phyloP scores from a whole-genome alignment of 2,113 vertebrate genomes.

The Heliornis fulica region DNA sequence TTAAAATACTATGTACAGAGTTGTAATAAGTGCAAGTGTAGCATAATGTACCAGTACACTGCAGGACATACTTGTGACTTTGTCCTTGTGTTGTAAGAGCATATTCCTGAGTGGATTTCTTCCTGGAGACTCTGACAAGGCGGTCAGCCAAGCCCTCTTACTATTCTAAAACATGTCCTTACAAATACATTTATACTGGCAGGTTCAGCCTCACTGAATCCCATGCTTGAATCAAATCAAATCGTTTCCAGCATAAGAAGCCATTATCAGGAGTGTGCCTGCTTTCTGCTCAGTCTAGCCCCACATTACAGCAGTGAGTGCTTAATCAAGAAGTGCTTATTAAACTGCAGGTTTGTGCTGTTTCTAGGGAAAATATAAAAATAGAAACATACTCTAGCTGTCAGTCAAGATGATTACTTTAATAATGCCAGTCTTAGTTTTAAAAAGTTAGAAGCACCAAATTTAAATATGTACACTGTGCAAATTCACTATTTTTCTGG shows the following conservation, averaged over 20 bases:
- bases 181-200: slow-evolving; percentile 37
- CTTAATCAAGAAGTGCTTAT: slow-evolving; percentile 61
- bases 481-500: background rate
- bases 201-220: background rate
- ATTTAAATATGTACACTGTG: background rate
- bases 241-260: slow-evolving; percentile 16
- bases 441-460: background rate
- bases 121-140: slow-evolving; percentile 4
- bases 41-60: background rate
- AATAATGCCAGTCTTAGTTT: background rate
- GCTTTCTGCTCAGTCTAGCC: slow-evolving; percentile 15
- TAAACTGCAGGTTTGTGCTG: slow-evolving; percentile 20
- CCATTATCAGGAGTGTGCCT: background rate
- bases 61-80: background rate
- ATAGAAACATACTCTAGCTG: slow-evolving; percentile 5
- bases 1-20: background rate
- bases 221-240: slow-evolving; percentile 37
- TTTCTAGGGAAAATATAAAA: slow-evolving; percentile 24
- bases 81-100: background rate
- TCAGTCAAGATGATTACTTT: slow-evolving; percentile 31
- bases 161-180: slow-evolving; percentile 23
- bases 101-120: background rate
- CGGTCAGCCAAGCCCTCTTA: background rate
- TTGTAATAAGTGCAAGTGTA: background rate
- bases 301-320: background rate